phyloP scores from a whole-genome alignment of 2,113 vertebrate genomes.

The Rhinopomastus cyanomelas region DNA sequence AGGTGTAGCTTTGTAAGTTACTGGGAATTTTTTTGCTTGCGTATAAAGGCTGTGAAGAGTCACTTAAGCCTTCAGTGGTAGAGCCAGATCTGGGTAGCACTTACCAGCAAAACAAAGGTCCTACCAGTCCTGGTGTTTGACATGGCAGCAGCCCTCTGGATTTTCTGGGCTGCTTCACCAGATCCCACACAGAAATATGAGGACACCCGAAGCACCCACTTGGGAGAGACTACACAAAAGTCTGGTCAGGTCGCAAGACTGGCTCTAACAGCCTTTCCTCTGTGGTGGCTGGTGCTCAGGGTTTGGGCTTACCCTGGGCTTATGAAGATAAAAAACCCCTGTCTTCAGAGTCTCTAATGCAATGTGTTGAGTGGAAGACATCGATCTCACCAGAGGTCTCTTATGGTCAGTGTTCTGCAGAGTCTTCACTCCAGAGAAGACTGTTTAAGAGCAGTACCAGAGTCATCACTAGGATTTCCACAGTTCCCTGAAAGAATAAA shows the following conservation, averaged over 20 bases:
- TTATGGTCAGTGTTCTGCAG: neutral
- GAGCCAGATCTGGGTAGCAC: neutral
- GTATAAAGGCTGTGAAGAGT: neutral
- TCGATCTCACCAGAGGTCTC: neutral
- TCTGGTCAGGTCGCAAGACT: neutral
- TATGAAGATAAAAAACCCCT: neutral
- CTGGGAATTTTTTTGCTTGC: neutral
- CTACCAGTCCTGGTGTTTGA: neutral
- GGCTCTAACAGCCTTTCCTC: neutral
- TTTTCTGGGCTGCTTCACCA: neutral
- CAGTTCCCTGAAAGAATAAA: neutral
- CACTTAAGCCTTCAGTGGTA: neutral
- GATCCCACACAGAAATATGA: neutral
- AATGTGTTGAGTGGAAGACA: neutral
- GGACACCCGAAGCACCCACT: neutral
- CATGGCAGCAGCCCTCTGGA: neutral
- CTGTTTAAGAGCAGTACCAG: neutral
- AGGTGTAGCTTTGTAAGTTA: neutral
- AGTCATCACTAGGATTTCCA: neutral
- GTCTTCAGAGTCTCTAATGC: neutral
- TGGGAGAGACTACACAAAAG: neutral
- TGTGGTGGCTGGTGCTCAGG: neutral
- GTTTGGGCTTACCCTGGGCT: fast-evolving
- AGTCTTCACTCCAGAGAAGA: neutral
- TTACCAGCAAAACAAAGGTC: neutral